Base-by-base conservation (phyloP, 23 tunicate species). In the Clavelina lepadiformis region DNA sequence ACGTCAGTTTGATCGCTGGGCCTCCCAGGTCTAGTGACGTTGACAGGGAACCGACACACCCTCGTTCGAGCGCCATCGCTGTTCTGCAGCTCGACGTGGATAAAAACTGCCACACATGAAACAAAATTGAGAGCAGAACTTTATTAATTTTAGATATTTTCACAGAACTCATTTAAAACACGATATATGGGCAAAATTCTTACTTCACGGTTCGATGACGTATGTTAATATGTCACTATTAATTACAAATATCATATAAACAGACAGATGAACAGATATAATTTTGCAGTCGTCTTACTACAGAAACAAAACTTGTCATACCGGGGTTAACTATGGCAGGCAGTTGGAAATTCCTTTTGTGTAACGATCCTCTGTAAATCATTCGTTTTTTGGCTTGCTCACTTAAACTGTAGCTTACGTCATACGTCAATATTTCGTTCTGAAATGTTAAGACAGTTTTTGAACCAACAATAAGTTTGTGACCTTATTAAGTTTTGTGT, bases 21-120 rank as follows among this genome's bases (percentile, higher is more conserved):
- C 35, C 28, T 49, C 29, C 47, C 45, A 33, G 58, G 67, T 55
- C 76, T 65, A 25, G 89, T 82, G 33, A 62, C 70, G 38, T 69
- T 62, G 38, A 73, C 71, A 35, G 79, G 74, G 46, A 64, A 81
- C 2, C 83, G 60, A 36, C 97, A 89, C 22, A 89, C 82, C 5
- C 71, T 58, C 4, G 97, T 89, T 33, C 51, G 61, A 2, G 73
- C 83, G 33, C 69, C 73, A 6, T 58, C 73, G 31, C 74, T 38
- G 70, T 81, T 89, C 49, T 63, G 36, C 52, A 89, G 24, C 2
- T 44, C 34, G n/a, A 81, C 80, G 24, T 63, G 71, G 27, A 89
- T 49, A 36, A 51, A 74, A 27, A 74, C 87, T 87, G 53, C 1
- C 5, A 74, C 11, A 41, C 35, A 22, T 35, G 27, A 28, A 28